Conservation (phyloP, 1,140 invertebrate genomes). For the Neocloeon triangulifer region DNA sequence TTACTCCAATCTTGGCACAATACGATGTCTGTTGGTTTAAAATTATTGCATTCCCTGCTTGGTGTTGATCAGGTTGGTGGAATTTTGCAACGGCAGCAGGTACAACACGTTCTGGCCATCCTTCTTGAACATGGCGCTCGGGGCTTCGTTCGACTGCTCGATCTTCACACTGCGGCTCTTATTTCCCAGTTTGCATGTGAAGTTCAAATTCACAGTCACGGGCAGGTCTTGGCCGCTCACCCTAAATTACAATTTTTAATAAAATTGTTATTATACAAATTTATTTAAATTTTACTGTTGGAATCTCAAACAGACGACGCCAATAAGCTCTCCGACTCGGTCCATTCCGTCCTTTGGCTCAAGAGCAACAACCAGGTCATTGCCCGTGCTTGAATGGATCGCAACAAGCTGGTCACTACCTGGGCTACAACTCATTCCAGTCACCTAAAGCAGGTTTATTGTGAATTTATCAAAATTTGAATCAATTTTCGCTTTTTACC, state of each 20-base stretch:
- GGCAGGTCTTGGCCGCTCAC: conserved; percentile 31
- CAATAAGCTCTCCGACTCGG: conserved; percentile 70
- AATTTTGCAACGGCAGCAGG: conserved; percentile 25
- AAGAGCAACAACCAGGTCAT: conserved; percentile 75
- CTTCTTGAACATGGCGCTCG: conserved; percentile 34
- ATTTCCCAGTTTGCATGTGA: conserved; percentile 49
- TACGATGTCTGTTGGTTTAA: no score
- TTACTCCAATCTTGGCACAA: no score
- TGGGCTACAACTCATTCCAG: conserved; percentile 57
- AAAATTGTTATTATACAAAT: no score
- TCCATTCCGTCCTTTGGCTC: conserved; percentile 30
- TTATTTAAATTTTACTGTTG: no score
- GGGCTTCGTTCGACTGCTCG: conserved; percentile 29
- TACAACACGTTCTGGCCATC: conserved; percentile 27
- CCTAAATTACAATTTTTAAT: conserved; percentile 19
- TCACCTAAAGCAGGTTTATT: conserved; percentile 26
- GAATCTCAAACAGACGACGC: conserved; percentile 50
- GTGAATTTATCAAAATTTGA: no score
- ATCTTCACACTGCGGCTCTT: conserved; percentile 37
- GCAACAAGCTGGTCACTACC: conserved; percentile 73
- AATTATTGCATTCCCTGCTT: background rate
- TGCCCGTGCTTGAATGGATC: conserved; percentile 66
- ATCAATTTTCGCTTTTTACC: no score
- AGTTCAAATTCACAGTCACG: conserved; percentile 33
- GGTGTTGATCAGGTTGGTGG: no score